Percentiles rank a stretch among this genome's conserved stretches.
phyloP scores from a whole-genome alignment of 2,888 invertebrate species.

The Eilema sororculum region DNA sequence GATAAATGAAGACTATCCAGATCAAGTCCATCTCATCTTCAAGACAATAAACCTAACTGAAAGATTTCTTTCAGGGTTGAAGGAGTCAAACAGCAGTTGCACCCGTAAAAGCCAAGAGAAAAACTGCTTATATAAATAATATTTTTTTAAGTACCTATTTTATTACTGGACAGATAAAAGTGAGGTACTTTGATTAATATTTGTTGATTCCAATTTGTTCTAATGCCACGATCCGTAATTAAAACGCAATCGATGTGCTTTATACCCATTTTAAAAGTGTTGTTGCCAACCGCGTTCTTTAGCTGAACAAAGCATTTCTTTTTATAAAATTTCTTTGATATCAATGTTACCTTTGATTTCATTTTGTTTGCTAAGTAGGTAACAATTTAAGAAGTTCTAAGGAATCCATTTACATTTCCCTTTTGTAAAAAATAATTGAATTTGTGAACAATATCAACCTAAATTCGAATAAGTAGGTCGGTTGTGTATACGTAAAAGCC shows the following conservation, averaged over 20 bases:
- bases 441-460: neutral
- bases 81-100: too few relatives aligned
- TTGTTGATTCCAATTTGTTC: too few relatives aligned
- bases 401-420: neutral
- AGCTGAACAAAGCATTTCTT: neutral
- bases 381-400: neutral
- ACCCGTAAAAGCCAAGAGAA: too few relatives aligned
- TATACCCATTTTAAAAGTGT: neutral
- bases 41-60: too few relatives aligned
- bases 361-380: neutral
- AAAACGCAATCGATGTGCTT: neutral
- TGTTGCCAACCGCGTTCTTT: neutral
- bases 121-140: too few relatives aligned
- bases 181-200: too few relatives aligned
- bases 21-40: too few relatives aligned
- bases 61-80: too few relatives aligned
- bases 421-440: neutral
- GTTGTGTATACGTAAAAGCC: neutral
- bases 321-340: constrained; percentile 6
- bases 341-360: neutral
- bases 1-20: neutral
- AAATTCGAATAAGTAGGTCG: neutral
- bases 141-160: too few relatives aligned
- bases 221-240: neutral
- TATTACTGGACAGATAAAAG: too few relatives aligned